Evolutionary conservation across 37 sponge, comb jelly and placozoan species (phyloP).

Genomic region (Hexactinellida sp.): DNA sequence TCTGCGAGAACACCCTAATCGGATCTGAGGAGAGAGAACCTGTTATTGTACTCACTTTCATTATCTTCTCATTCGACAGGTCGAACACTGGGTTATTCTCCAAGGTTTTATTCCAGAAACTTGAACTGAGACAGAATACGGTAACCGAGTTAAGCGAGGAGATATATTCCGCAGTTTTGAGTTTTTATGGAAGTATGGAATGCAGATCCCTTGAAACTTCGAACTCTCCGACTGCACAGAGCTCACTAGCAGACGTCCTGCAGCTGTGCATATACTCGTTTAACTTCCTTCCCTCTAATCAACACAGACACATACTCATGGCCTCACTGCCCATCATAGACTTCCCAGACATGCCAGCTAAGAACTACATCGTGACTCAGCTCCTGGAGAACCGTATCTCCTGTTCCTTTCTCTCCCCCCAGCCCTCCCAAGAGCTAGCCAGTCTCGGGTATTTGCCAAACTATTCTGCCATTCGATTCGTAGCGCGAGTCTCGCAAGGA

Average conservation of each 20-base stretch:
- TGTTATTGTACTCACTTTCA: neutral
- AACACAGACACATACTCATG: neutral
- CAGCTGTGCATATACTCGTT: conserved; percentile 3
- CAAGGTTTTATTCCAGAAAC: neutral
- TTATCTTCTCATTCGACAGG: neutral
- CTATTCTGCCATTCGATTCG: neutral
- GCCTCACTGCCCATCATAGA: neutral
- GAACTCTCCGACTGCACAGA: neutral
- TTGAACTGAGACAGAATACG: neutral
- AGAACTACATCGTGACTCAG: neutral
- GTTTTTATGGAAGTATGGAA: neutral
- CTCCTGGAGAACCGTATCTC: neutral
- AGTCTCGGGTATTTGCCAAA: neutral
- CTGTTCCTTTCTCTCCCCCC: neutral
- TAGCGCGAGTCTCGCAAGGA: neutral
- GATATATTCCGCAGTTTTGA: neutral
- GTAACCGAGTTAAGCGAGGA: neutral
- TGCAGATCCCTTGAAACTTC: neutral
- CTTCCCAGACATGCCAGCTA: conserved; percentile 2
- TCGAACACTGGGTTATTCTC: neutral
- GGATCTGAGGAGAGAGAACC: neutral
- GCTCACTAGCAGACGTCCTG: neutral
- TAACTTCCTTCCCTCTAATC: neutral
- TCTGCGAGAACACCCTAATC: neutral
- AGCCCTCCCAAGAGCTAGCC: neutral